phyloP scores from a whole-genome alignment of 2,113 vertebrate species.

The Uropsilus gracilis region DNA sequence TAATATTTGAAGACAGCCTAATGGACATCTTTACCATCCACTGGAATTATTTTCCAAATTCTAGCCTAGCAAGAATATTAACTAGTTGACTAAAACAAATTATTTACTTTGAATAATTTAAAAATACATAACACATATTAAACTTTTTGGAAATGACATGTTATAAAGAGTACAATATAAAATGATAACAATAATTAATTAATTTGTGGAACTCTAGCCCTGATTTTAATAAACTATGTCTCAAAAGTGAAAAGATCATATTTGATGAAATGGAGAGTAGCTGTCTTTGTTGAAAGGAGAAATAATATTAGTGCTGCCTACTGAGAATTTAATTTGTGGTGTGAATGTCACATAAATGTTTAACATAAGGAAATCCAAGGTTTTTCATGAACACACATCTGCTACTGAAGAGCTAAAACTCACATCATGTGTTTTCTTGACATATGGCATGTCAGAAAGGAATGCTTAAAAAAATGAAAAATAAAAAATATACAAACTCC shows the following conservation, averaged over 20 bases:
- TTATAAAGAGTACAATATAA: too few species aligned
- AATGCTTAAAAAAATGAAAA: conserved; percentile 43
- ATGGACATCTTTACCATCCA: neutral
- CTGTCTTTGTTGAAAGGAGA: neutral
- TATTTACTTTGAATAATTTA: too few species aligned
- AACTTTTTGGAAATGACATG: too few species aligned
- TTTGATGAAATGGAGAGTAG: neutral
- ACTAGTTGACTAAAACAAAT: neutral
- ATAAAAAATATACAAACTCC: conserved; percentile 11
- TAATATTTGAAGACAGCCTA: neutral
- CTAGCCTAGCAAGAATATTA: neutral
- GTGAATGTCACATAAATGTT: conserved; percentile 69
- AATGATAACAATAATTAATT: too few species aligned
- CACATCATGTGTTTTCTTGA: conserved; percentile 14
- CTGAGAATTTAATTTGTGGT: conserved; percentile 35
- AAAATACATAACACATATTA: too few species aligned
- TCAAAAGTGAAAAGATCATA: conserved; percentile 12
- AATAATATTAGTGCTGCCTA: neutral
- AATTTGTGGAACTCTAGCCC: too few species aligned
- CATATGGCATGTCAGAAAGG: conserved; percentile 47
- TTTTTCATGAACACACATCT: conserved; percentile 12
- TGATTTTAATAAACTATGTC: neutral
- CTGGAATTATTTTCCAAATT: neutral
- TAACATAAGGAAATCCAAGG: conserved; percentile 55
- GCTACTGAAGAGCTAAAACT: conserved; percentile 45